Base-by-base conservation (phyloP, 2,113 vertebrate genomes). In the Pangasianodon gigas region DNA sequence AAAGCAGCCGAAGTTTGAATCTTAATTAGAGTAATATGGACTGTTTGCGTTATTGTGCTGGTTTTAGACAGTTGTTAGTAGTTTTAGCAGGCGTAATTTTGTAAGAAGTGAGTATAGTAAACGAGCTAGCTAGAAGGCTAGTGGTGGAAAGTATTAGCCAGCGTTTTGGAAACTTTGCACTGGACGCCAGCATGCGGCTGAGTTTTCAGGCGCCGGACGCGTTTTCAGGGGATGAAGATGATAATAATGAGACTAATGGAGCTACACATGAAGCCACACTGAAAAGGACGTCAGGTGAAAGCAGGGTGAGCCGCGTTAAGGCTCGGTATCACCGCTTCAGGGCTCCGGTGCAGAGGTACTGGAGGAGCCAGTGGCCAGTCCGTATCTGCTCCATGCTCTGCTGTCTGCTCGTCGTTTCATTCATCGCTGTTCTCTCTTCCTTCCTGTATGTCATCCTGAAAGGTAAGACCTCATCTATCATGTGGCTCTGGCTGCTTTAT, bases 361-460 rank as follows among this genome's bases (percentile, higher is more conserved):
- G 80, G 84, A 86, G 41, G 3, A 75, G 89, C 80, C 88, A 81
- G 54, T 92, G 89, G 89, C 83, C 91, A 37, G 92, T 81, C 21
- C 90, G 90, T 2, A 9, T 89, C 16, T 74, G 67, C 19, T 89
- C 91, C 41, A 86, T 90, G 67, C 74, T 93, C 1, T 92, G 90
- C 56, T 90, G 91, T 54, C 29, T 92, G 46, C 10, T 92, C 69
- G 18, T 90, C 16, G 85, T 90, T 4, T 91, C 48, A 24, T 86
- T 87, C n/a, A 89, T 93, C 69, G 91, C 91, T 19, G 51, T 93
- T 6, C 62, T 93, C 16, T n/a, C 79, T 67, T 89, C 88, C 3
- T 82, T 92, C 41, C 24, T 91, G 5, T 93, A 92, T 77, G 62
- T 93, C 29, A 56, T 93, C 60, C 65, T 93, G 52, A 92, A 92